Evolutionary conservation across 2,113 vertebrate genomes (phyloP), one percentile per base, ranked within the genome.

Genomic region (Nycticorax nycticorax): DNA sequence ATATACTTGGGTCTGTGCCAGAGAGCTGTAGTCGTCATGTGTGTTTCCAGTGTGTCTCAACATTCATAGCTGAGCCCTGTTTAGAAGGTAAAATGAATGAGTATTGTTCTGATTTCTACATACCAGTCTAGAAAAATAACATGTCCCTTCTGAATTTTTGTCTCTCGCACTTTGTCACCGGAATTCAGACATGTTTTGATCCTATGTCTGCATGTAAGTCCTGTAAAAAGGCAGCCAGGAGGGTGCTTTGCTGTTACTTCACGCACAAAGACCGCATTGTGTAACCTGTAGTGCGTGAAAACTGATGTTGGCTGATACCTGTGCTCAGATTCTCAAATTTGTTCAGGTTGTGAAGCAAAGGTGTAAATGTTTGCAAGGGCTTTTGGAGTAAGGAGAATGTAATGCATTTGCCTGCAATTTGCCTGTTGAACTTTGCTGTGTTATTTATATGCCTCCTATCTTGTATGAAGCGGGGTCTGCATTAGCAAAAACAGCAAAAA

Each of bases 231-330:
- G 3, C 18, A 92, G 12, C 16, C 30, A 27, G 23, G 72, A 93
- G 64, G 35, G 30, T 2, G 16, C 45, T 82, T 67, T 60, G 64
- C 8, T 73, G 12, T 30, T 37, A 3, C 7, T 59, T 13, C 35
- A 19, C 35, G 9, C 24, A 4, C 8, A 0, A 30, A 71, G 15
- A 16, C 9, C n/a, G 5, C 37, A 0, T 33, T 47, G 43, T 12
- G 56, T 6, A n/a, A 26, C 30, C 9, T 2, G 0, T 0, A 8
- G 48, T 4, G 5, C 1, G 3, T 17, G 41, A 39, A 45, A 73
- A 7, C 56, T 80, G 56, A 35, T 47, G 78, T 32, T 7, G 35
- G 47, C 26, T 10, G 11, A 24, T 35, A 16, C 9, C 12, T 7
- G 19, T 1, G 39, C 71, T 73, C 33, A 13, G 20, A 21, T 20